Base-by-base conservation (phyloP, 1,140 invertebrate genomes). In the Thrips palmi region DNA sequence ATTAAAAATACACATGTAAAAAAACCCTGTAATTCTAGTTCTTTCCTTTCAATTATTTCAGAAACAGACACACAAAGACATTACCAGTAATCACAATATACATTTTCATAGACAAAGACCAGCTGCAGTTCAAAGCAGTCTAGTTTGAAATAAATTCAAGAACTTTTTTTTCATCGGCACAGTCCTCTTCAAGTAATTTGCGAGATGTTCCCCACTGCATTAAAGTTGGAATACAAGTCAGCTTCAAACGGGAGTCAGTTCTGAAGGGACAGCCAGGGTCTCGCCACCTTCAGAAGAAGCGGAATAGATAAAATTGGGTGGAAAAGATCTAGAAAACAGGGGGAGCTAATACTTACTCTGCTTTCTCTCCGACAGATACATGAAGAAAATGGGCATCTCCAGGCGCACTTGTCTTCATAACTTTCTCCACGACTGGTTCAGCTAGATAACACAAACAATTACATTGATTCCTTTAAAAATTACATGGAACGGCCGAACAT, bases 191-290 rank as follows among this genome's bases (percentile, higher is more conserved):
- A 53, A 78, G 71, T 7, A 84, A 51, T 38, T 70, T 67, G 51
- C 79, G 73, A 1, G 76, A 72, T 2, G 67, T 67, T 45, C 71
- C 70, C 77, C 77, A 84, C 50, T 60, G 63, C 20, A 72, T 55
- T 10, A 85, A 51, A 1, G 79, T 83, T 1, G 80, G 80, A 29
- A 85, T 59, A 14, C 76, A 73, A 44, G 73, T 66, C 28, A 84
- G 52, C 46, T 67, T 68, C 1, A 69, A 69, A 28, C 66, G 65
- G 30, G 58, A 48, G 52, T 82, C 70, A 32, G 70, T 77, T 34
- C 78, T 64, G 50, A 83, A 84, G 20, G 75, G 68, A 52, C 74
- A 78, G 7, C 71, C 67, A 33, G 55, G 57, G 54, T 81, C 65
- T 56, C 79, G 80, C 78, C 79, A 81, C 39, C 78, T 80, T 49